Evolutionary conservation across 2,888 invertebrate genomes (phyloP).

Genomic region (Drosophila rellima): DNA sequence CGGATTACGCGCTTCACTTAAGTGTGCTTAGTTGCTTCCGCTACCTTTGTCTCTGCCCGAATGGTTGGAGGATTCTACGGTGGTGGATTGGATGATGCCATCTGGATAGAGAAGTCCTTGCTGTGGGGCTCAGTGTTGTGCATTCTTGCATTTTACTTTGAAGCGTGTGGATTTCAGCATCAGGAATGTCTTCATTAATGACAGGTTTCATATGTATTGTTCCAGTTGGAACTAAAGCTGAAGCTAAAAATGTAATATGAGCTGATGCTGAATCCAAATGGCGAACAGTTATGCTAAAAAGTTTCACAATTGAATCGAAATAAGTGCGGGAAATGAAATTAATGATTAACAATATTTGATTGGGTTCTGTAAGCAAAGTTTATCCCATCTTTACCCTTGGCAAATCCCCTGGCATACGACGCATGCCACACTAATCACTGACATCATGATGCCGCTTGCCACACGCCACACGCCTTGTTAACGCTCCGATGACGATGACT

Average conservation of each 20-base stretch:
- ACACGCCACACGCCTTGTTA: slow-evolving; percentile 69
- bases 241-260: slow-evolving; percentile 7
- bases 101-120: slow-evolving; percentile 13
- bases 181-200: slow-evolving; percentile 75
- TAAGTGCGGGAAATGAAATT: slow-evolving; percentile 8
- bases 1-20: slow-evolving; percentile 83
- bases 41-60: slow-evolving; percentile 53
- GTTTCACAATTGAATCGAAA: slow-evolving; percentile 7
- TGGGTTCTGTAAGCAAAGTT: not conserved
- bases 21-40: slow-evolving; percentile 77
- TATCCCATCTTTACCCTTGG: not conserved
- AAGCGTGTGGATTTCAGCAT: slow-evolving; percentile 61
- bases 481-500: slow-evolving; percentile 42
- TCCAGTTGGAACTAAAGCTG: slow-evolving; percentile 5
- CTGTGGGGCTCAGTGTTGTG: slow-evolving; percentile 32
- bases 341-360: slow-evolving; percentile 22
- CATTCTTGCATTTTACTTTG: slow-evolving; percentile 46
- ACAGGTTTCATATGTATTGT: slow-evolving; percentile 53
- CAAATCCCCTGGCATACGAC: slow-evolving; percentile 59
- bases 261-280: not conserved
- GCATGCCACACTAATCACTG: slow-evolving; percentile 67
- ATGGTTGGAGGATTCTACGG: slow-evolving; percentile 3
- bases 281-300: not conserved
- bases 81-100: slow-evolving; percentile 9
- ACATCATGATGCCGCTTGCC: slow-evolving; percentile 64